phyloP scores from a whole-genome alignment of 2,888 invertebrate genomes.

The Orthonychiurus folsomi region DNA sequence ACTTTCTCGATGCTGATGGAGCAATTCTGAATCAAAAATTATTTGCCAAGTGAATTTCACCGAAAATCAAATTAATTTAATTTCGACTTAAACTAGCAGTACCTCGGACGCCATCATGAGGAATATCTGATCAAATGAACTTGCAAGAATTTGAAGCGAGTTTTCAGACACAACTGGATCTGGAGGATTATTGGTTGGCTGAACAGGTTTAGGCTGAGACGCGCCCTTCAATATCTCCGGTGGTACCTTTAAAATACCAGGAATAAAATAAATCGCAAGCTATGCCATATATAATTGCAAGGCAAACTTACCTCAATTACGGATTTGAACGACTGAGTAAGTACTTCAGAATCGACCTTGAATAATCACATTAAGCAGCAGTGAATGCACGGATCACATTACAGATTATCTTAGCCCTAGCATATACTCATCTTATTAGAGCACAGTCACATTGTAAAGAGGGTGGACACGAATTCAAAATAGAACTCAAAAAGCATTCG shows the following conservation, averaged over 20 bases:
- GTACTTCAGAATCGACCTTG: conserved; percentile 56
- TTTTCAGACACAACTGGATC: too few species aligned
- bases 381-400: too few species aligned
- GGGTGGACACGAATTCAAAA: too few species aligned
- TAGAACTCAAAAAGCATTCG: too few species aligned
- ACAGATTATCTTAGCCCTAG: too few species aligned
- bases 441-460: too few species aligned
- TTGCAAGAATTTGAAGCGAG: background rate
- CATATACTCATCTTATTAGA: too few species aligned
- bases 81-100: conserved; percentile 3
- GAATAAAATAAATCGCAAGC: background rate
- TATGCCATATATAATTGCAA: background rate
- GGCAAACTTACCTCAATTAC: conserved; percentile 41
- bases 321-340: conserved; percentile 51
- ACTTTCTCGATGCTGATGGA: conserved; percentile 73
- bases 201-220: too few species aligned
- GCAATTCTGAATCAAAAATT: conserved; percentile 50
- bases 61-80: background rate
- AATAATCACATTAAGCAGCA: too few species aligned
- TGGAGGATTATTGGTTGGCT: too few species aligned
- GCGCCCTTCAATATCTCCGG: too few species aligned
- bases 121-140: conserved; percentile 4
- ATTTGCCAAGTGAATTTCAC: too few species aligned
- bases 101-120: conserved; percentile 3
- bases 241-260: background rate